phyloP scores from a whole-genome alignment of 2,113 vertebrate species.

The Helogale parvula region DNA sequence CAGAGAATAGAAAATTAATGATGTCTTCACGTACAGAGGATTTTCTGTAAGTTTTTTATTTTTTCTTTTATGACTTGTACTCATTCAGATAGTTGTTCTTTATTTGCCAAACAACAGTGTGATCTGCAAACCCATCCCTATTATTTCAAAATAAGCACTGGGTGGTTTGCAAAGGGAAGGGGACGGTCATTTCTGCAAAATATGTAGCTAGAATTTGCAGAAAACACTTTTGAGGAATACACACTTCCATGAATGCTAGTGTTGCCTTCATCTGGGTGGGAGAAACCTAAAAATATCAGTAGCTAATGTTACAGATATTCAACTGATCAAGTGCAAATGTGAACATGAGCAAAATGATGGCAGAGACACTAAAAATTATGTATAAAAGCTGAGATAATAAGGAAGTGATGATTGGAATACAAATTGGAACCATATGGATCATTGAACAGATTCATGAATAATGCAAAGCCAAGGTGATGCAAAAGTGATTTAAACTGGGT shows the following conservation, averaged over 20 bases:
- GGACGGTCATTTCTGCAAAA: neutral
- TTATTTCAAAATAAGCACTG: neutral
- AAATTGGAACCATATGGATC: constrained; percentile 47
- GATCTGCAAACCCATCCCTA: neutral
- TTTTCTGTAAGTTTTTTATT: neutral
- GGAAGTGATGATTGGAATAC: constrained; percentile 23
- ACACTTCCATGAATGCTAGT: neutral
- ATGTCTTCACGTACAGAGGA: neutral
- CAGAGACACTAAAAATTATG: constrained; percentile 13
- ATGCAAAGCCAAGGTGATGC: constrained; percentile 39
- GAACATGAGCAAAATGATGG: constrained; percentile 31
- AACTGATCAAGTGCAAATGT: neutral
- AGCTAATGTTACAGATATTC: neutral
- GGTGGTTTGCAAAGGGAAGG: neutral
- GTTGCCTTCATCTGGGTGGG: neutral
- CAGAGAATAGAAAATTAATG: neutral
- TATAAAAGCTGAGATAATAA: constrained; percentile 50
- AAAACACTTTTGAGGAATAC: neutral
- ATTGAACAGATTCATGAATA: constrained; percentile 57
- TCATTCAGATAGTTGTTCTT: neutral
- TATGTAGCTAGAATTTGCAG: neutral
- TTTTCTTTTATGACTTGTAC: neutral
- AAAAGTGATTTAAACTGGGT: constrained; percentile 39
- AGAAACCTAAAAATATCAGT: constrained; percentile 28
- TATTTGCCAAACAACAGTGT: neutral